A percentile compares a stretch with the other conserved stretches of the same genome.
phyloP scores from a whole-genome alignment of 2,888 invertebrate species.

The Lasioglossum vierecki region DNA sequence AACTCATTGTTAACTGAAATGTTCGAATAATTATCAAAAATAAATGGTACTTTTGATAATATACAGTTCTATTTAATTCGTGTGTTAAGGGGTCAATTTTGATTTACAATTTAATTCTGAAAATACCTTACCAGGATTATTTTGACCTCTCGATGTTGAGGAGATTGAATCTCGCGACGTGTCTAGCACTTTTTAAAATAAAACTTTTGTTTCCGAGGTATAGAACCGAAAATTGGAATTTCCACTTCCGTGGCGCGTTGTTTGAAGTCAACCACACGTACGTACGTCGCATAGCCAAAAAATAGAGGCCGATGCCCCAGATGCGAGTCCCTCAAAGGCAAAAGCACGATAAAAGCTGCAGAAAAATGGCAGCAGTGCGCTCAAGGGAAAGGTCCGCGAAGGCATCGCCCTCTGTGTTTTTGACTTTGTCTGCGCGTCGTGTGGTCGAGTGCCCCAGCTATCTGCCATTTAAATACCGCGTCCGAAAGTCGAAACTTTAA shows the following conservation, averaged over 20 bases:
- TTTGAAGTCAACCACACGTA: background rate
- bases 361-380: background rate
- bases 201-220: background rate
- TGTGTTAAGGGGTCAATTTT: background rate
- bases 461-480: background rate
- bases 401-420: background rate
- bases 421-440: background rate
- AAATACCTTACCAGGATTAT: background rate
- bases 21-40: background rate
- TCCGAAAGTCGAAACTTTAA: background rate
- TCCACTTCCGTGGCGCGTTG: background rate
- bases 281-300: background rate
- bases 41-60: background rate
- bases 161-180: background rate
- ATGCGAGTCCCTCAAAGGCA: background rate
- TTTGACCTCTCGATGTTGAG: background rate
- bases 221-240: background rate
- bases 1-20: too few species aligned
- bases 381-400: conserved; percentile 1
- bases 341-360: background rate
- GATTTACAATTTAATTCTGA: background rate
- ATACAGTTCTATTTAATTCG: background rate
- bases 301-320: background rate
- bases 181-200: background rate
- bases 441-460: background rate